Evolutionary conservation across 2,113 vertebrate genomes (phyloP).

Genomic region (Eclectus roratus): DNA sequence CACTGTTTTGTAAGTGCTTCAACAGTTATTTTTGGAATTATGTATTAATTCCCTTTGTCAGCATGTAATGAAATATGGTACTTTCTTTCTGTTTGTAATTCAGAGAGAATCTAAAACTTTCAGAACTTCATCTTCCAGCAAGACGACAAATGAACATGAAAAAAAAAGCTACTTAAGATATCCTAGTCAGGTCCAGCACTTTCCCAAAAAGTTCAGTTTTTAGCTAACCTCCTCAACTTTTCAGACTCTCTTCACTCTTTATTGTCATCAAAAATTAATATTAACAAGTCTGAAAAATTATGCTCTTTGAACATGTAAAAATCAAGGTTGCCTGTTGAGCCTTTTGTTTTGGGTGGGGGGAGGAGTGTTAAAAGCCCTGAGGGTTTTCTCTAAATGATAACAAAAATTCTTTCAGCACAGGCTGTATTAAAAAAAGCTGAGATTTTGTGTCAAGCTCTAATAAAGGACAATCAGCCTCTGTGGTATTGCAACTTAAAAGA

Average conservation of each 20-base stretch:
- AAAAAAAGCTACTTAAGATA: background rate
- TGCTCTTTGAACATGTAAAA: background rate
- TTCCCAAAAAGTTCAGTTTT: background rate
- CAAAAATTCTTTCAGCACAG: background rate
- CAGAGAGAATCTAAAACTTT: background rate
- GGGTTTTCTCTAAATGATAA: background rate
- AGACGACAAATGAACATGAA: background rate
- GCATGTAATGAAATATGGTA: background rate
- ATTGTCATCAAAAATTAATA: background rate
- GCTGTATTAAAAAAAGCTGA: background rate
- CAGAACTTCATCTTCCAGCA: background rate
- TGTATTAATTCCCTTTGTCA: background rate
- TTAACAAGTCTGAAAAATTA: background rate
- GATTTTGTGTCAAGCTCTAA: background rate
- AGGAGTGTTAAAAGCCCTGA: background rate
- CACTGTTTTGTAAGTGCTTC: background rate
- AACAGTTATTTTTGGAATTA: background rate
- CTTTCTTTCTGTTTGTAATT: background rate
- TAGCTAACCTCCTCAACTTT: background rate
- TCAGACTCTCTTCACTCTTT: background rate
- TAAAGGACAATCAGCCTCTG: background rate
- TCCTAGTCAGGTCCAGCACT: background rate
- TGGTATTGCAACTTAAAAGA: background rate
- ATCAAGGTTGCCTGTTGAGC: background rate
- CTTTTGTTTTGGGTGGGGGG: background rate